These are phyloP conservation scores for Haemorhous mexicanus DNA, from an alignment of 2,113 vertebrate genomes.

Conservation along the genomic window DNA sequence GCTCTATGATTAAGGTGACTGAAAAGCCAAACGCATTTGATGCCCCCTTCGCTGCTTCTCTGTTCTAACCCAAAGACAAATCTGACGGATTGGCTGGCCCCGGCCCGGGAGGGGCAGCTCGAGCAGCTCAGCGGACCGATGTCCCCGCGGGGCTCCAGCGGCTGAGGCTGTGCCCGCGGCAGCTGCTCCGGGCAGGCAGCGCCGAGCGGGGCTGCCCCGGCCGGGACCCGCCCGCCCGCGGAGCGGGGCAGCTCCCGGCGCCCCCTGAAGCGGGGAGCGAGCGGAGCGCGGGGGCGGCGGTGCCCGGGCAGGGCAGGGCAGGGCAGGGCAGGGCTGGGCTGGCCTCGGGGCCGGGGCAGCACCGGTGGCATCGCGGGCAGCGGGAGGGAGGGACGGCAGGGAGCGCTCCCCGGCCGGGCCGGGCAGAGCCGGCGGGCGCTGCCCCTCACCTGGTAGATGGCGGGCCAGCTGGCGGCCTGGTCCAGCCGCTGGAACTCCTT, in stretches of 20 bases:
- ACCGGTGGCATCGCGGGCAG: background rate
- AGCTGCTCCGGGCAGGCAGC: background rate
- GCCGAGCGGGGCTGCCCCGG: background rate
- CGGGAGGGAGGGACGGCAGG: too few species aligned
- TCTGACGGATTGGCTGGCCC: accelerated
- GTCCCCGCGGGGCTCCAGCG: background rate
- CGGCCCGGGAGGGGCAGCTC: background rate
- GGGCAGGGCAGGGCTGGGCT: too few species aligned
- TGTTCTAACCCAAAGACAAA: background rate
- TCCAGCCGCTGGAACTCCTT: background rate
- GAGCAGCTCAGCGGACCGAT: accelerated
- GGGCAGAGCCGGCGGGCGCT: too few species aligned
- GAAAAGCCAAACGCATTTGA: background rate
- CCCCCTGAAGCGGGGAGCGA: background rate
- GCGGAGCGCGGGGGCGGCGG: too few species aligned
- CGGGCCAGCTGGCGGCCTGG: background rate
- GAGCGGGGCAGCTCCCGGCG: too few species aligned
- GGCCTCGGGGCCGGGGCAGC: background rate
- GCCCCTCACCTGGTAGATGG: background rate
- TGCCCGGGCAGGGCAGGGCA: too few species aligned
- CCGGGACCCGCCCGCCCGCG: too few species aligned
- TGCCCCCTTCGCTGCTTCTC: background rate
- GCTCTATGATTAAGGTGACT: background rate
- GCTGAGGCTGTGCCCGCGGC: background rate
- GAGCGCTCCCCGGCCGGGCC: too few species aligned